phyloP scores from a whole-genome alignment of 2,888 invertebrate genomes.

The Cerastoderma edule region DNA sequence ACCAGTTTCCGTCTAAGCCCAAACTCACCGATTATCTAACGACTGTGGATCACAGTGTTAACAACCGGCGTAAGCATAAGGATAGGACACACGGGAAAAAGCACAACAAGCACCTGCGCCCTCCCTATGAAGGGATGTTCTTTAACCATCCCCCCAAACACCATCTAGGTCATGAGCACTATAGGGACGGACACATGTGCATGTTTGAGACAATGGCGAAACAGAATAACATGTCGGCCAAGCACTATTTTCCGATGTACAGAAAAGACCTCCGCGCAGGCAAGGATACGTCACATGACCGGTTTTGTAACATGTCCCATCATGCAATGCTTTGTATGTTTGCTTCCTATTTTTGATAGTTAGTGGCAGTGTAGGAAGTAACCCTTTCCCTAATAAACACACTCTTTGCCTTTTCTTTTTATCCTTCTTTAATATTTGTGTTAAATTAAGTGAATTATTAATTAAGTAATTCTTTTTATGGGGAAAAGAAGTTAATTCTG shows the following conservation, averaged over 20 bases:
- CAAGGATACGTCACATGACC: conserved; percentile 65
- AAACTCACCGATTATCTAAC: neutral
- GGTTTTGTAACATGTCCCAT: conserved; percentile 16
- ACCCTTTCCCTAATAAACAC: conserved; percentile 25
- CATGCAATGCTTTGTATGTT: conserved; percentile 26
- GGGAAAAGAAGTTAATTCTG: too few species aligned
- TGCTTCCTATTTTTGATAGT: conserved; percentile 19
- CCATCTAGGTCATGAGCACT: neutral
- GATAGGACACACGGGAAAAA: neutral
- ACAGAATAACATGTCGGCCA: conserved; percentile 78
- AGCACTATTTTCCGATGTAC: conserved; percentile 76
- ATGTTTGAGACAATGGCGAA: conserved; percentile 80
- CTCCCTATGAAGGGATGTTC: neutral
- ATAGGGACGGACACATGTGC: conserved; percentile 70
- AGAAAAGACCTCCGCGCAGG: conserved; percentile 78
- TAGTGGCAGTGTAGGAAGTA: conserved; percentile 1
- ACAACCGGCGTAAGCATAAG: neutral
- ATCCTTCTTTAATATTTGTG: too few species aligned
- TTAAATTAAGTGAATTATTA: too few species aligned
- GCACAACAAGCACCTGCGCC: neutral
- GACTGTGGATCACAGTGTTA: neutral
- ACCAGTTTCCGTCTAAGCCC: neutral
- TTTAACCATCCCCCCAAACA: neutral
- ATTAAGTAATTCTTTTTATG: too few species aligned
- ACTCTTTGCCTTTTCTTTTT: too few species aligned